A percentile compares a stretch with the other conserved stretches of the same genome.
Evolutionary conservation across 2,797 vertebrate species (phyloP).

Genomic region (Nothura maculosa): DNA sequence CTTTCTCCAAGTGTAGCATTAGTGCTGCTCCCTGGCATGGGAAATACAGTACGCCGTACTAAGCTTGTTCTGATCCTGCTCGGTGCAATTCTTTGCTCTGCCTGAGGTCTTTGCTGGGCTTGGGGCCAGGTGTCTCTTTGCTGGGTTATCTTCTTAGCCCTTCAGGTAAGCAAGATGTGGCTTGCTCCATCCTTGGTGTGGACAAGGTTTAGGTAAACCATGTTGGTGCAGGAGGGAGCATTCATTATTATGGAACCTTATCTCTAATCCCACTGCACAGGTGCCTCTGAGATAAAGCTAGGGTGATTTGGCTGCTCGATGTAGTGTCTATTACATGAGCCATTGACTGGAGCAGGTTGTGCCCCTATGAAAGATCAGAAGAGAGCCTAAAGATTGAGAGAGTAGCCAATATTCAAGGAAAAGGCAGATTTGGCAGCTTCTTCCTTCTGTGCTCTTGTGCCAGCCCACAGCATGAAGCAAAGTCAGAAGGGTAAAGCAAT

Average conservation of each 20-base stretch:
- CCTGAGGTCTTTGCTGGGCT: neutral
- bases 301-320: neutral
- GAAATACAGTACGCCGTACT: neutral
- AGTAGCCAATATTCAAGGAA: neutral
- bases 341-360: neutral
- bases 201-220: rapidly evolving
- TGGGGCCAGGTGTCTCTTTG: too few species aligned
- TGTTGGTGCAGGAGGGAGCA: neutral
- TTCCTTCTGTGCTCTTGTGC: neutral
- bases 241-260: neutral
- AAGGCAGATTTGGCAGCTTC: neutral
- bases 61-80: neutral
- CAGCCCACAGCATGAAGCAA: neutral
- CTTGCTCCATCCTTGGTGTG: neutral
- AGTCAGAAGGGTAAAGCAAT: neutral
- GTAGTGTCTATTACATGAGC: neutral
- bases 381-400: neutral
- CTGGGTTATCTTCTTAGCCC: neutral
- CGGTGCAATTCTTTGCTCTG: neutral
- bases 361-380: neutral
- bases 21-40: constrained; percentile 41
- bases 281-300: neutral
- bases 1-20: constrained; percentile 66
- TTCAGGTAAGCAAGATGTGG: neutral
- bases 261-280: neutral